Evolutionary conservation across 2,797 vertebrate genomes (phyloP), one percentile per base, ranked within the genome.

Genomic region (Gallinago nigripennis): DNA sequence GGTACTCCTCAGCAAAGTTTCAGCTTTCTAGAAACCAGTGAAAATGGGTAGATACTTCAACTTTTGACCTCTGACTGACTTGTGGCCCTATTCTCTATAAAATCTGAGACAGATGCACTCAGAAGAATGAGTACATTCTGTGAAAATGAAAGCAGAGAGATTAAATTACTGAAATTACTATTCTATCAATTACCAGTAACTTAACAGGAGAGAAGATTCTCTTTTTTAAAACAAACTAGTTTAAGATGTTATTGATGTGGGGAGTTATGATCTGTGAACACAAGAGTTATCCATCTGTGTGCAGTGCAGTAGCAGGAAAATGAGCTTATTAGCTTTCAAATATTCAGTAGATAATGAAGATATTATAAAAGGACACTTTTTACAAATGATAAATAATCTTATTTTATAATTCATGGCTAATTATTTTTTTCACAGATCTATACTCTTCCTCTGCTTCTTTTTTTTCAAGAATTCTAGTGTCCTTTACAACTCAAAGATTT

Each of bases 211-310:
- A 72, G 20, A 43, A 35, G 7, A 3, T 45, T 50, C 1, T 78
- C 7, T 48, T 39, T 61, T 68, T 73, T 50, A 6, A 41, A 75
- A n/a, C 18, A 60, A 65, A 12, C 8, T 4, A 60, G 46, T 0
- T n/a, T 46, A 53, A 0, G 0, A 2, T 39, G 46, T 27, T 54
- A 37, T 35, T 63, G 11, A 21, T 60, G 37, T 0, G 0, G 11
- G 9, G 18, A 69, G 24, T 45, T 66, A 57, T 27, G 13, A 20
- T 31, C 18, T 69, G 7, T 12, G 11, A 82, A 35, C 16, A 50
- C 35, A 39, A 35, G 31, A 56, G 8, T 7, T 12, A 41, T n/a
- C 10, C 11, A n/a, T 33, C n/a, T 33, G 14, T 9, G 30, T 51
- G 50, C 31, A 80, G 28, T 19, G 30, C 5, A 70, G 39, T 30